Evolutionary conservation across 2,888 invertebrate genomes (phyloP).

Genomic region (Sesamia inferens): DNA sequence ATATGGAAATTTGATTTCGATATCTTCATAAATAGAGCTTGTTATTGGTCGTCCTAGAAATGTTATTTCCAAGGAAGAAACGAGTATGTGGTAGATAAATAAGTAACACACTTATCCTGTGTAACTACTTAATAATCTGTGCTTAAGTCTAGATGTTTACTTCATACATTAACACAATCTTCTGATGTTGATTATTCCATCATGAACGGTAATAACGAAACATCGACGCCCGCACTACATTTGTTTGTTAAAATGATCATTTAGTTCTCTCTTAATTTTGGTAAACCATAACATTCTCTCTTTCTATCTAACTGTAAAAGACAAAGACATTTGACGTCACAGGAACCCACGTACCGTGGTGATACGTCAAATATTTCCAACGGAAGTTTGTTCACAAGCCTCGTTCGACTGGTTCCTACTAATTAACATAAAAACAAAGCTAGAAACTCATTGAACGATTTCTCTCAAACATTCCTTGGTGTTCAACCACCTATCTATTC

Average conservation of each 20-base stretch:
- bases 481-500: constrained; percentile 82
- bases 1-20: constrained; percentile 40
- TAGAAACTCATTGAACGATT: constrained; percentile 86
- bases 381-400: constrained; percentile 83
- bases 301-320: constrained; percentile 51
- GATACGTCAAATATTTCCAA: constrained; percentile 79
- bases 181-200: constrained; percentile 68
- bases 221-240: constrained; percentile 58
- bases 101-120: constrained; percentile 52
- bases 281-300: constrained; percentile 59
- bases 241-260: constrained; percentile 76
- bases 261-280: constrained; percentile 69
- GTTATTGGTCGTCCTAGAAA: constrained; percentile 25
- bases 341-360: constrained; percentile 73
- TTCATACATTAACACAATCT: constrained; percentile 65
- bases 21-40: constrained; percentile 38
- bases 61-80: constrained; percentile 13
- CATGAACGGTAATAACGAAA: constrained; percentile 65
- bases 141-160: constrained; percentile 60
- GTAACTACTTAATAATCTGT: constrained; percentile 63
- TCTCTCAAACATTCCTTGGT: constrained; percentile 84
- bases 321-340: constrained; percentile 61
- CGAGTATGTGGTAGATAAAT: constrained; percentile 62
- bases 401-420: constrained; percentile 78
- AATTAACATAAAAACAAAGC: constrained; percentile 89